Conservation (phyloP, 2,888 invertebrate genomes). For the Sthenelais limicola region DNA sequence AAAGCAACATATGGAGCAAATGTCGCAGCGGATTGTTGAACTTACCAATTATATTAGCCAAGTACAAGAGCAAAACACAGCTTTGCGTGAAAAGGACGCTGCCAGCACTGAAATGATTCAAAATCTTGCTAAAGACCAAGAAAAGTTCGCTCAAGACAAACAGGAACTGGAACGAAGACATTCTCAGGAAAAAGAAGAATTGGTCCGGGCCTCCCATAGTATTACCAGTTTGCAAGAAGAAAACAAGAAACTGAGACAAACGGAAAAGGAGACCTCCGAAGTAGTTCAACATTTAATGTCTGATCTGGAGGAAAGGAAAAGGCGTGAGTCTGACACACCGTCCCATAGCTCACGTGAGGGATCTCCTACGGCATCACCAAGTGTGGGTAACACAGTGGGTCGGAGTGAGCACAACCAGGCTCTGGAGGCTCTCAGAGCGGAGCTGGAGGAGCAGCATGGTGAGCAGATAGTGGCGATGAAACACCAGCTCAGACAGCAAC, state of each 20-base stretch:
- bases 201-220: not conserved
- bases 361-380: not conserved
- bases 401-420: conserved; percentile 33
- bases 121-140: not conserved
- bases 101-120: not conserved
- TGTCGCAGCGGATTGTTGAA: conserved; percentile 8
- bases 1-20: conserved; percentile 15
- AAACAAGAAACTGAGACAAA: conserved; percentile 20
- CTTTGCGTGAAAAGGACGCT: not conserved
- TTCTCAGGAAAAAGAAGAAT: not conserved
- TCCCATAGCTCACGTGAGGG: not conserved
- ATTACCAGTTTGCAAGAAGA: not conserved
- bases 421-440: conserved; percentile 47
- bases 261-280: conserved; percentile 44
- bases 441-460: conserved; percentile 57
- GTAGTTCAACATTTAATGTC: conserved; percentile 49
- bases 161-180: not conserved
- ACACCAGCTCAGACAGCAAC: conserved; percentile 46
- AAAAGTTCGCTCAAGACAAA: not conserved
- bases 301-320: conserved; percentile 46
- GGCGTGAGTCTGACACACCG: conserved; percentile 2
- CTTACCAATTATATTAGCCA: conserved; percentile 11
- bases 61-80: conserved; percentile 25
- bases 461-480: conserved; percentile 55
- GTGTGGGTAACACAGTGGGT: conserved; percentile 15